Conservation (phyloP, 2,888 invertebrate species). For the Dryobotodes eremita region DNA sequence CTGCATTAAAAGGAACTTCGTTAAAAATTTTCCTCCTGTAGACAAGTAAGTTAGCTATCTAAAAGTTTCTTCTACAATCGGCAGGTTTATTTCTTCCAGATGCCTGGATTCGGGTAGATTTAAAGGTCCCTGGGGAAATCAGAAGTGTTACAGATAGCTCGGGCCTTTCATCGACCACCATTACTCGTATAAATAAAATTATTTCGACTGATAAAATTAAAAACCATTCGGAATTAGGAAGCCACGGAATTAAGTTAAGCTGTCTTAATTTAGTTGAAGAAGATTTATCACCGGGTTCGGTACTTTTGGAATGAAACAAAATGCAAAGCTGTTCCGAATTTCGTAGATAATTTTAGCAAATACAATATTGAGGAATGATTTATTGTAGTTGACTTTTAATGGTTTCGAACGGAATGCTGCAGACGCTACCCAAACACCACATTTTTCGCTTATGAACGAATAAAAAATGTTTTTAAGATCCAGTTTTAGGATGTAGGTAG, state of each 20-base stretch:
- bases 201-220: slow-evolving; percentile 56
- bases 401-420: slow-evolving; percentile 5
- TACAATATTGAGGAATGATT: slow-evolving; percentile 30
- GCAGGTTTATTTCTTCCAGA: slow-evolving; percentile 62
- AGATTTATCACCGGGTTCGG: slow-evolving; percentile 54
- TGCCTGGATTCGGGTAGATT: slow-evolving; percentile 56
- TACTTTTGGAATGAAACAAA: slow-evolving; percentile 37
- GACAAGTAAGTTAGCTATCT: slow-evolving; percentile 20
- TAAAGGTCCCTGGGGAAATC: slow-evolving; percentile 58
- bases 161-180: slow-evolving; percentile 45
- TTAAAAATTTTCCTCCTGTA: slow-evolving; percentile 3
- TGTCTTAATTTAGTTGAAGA: slow-evolving; percentile 48
- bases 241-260: slow-evolving; percentile 50
- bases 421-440: neutral
- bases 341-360: slow-evolving; percentile 15
- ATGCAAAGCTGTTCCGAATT: slow-evolving; percentile 36
- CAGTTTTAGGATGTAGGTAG: neutral
- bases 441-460: neutral
- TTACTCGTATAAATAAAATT: slow-evolving; percentile 47
- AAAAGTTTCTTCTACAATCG: slow-evolving; percentile 41
- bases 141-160: slow-evolving; percentile 52
- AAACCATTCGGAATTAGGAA: slow-evolving; percentile 45
- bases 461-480: too few species aligned
- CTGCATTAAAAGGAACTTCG: neutral
- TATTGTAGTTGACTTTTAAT: slow-evolving; percentile 10